A percentile compares a stretch with the other conserved stretches of the same genome.
Conservation (phyloP, 2,888 invertebrate species). For the Hemistola chrysoprasaria region DNA sequence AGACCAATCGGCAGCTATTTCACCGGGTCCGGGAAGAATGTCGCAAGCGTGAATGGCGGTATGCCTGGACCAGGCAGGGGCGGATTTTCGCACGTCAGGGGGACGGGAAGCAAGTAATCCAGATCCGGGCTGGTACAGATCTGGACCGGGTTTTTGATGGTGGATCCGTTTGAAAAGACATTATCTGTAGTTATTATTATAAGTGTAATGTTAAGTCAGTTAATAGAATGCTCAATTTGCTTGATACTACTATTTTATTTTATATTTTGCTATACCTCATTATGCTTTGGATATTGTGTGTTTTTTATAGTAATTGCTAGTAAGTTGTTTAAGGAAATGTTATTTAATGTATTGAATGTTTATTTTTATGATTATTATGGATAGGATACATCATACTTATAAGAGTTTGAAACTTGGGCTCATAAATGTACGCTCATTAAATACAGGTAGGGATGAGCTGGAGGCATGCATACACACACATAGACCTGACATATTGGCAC, state of each 20-base stretch:
- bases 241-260: too few relatives aligned
- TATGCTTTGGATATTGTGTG: too few relatives aligned
- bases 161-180: neutral
- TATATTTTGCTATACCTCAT: too few relatives aligned
- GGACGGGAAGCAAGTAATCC: neutral
- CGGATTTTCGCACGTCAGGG: neutral
- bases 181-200: too few relatives aligned
- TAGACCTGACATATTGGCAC: slow-evolving; percentile 20
- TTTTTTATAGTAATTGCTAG: too few relatives aligned
- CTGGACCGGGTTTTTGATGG: neutral
- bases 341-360: too few relatives aligned
- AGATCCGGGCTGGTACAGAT: slow-evolving; percentile 1
- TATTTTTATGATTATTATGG: too few relatives aligned
- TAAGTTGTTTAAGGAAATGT: too few relatives aligned
- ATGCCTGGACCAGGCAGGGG: slow-evolving; percentile 4
- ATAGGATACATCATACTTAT: too few relatives aligned
- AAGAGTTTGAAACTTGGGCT: slow-evolving; percentile 25
- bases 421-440: slow-evolving; percentile 30
- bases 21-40: neutral
- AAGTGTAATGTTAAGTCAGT: too few relatives aligned
- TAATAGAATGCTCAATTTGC: too few relatives aligned
- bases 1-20: slow-evolving; percentile 1
- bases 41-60: neutral
- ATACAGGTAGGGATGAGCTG: slow-evolving; percentile 30
- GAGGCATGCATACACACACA: slow-evolving; percentile 11